Evolutionary conservation across 2,113 vertebrate species (phyloP), one percentile per base, ranked within the genome.

Genomic region (Tricholaema leucomelas): DNA sequence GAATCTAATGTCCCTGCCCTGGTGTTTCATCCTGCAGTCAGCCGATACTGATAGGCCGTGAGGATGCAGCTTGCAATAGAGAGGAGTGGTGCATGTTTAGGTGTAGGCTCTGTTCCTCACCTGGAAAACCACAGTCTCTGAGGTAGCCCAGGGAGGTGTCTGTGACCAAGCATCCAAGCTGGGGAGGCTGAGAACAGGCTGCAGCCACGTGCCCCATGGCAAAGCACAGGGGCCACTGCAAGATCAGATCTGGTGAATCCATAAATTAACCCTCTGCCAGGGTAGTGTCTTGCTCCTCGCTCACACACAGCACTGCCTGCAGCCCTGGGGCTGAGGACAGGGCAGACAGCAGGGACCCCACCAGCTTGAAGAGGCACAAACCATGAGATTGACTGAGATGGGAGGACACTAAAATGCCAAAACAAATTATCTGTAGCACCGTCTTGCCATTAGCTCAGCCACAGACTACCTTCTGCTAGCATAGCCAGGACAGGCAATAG

Each of bases 351-450:
- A 59, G 55, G 14, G n/a, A 60, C 27, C 56, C 16, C 15, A 31
- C 50, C 33, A 60, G 17, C 61, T 70, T 1, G 0, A 33, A 46
- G 23, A 59, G 18, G 28, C 28, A 83, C 27, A 31, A 85, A 59
- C 0, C 2, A 1, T 10, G 0, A 16, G 30, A 27, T 20, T 1
- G 3, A 46, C 7, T 1, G 5, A 60, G 48, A 52, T 35, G 54
- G 20, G 27, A 72, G 36, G 54, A 77, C 16, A 18, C 12, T 42
- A 36, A 64, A 79, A 21, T 1, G 12, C 23, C 59, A 38, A 14
- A 77, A 8, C 24, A 54, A 69, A 44, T 67, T 44, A 66, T 40
- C 31, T 40, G 14, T 20, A 79, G 63, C 35, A 46, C 19, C 38
- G 31, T 52, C 19, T 54, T 59, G 36, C 56, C 44, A 65, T 15